phyloP scores from a whole-genome alignment of 2,888 invertebrate species.

The Metallyticus violacea region DNA sequence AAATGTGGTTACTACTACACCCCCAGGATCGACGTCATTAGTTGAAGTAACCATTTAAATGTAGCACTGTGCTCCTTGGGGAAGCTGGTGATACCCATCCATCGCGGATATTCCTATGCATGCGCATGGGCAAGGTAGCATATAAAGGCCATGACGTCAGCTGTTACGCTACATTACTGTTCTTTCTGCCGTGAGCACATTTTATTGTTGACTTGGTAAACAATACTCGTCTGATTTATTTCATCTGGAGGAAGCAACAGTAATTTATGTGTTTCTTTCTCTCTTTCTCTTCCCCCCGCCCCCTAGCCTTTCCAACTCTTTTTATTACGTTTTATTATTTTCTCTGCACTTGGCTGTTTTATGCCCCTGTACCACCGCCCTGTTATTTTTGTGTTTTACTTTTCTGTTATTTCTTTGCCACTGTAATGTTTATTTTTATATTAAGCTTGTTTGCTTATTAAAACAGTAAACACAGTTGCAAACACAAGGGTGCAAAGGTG shows the following conservation, averaged over 20 bases:
- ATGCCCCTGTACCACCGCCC: background rate
- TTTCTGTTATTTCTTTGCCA: background rate
- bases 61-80: no score
- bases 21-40: no score
- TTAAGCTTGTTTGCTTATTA: background rate
- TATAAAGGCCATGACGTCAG: background rate
- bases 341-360: background rate
- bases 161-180: background rate
- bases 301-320: background rate
- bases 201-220: background rate
- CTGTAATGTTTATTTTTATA: background rate
- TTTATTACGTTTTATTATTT: background rate
- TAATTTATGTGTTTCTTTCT: background rate
- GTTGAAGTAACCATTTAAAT: no score
- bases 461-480: background rate
- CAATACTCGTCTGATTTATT: background rate
- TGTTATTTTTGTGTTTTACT: background rate
- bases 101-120: no score
- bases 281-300: background rate
- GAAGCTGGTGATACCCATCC: no score
- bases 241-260: background rate
- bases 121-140: no score
- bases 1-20: no score
- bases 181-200: background rate
- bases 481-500: background rate